phyloP scores from a whole-genome alignment of 2,888 invertebrate species.

The Dasysyrphus albostriatus region DNA sequence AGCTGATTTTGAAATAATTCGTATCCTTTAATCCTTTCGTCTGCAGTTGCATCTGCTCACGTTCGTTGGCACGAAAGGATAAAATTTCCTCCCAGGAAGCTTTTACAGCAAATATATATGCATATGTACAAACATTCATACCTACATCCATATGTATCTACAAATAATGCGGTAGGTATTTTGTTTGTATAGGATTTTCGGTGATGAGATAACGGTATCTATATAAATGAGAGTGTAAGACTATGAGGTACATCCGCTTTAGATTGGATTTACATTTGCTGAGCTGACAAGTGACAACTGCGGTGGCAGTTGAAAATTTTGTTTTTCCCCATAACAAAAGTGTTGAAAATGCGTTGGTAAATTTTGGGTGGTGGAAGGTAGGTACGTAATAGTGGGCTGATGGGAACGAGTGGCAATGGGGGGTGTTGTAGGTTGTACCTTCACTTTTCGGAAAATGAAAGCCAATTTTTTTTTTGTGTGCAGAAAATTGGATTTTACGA shows the following conservation, averaged over 20 bases:
- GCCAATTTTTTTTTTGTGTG: conserved; percentile 7
- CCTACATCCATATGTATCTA: neutral
- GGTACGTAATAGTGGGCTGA: too few species aligned
- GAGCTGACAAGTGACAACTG: conserved; percentile 76
- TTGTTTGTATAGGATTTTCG: conserved; percentile 1
- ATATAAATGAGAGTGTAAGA: neutral
- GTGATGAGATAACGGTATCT: conserved; percentile 7
- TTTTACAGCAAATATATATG: neutral
- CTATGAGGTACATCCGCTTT: conserved; percentile 62
- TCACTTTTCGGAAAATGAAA: neutral
- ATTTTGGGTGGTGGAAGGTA: conserved; percentile 8
- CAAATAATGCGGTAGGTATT: conserved; percentile 41
- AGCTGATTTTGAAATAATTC: conserved; percentile 4
- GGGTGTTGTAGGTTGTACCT: neutral
- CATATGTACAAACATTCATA: neutral
- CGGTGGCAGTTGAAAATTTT: conserved; percentile 74
- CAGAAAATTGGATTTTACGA: conserved; percentile 57
- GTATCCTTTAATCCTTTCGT: conserved; percentile 40
- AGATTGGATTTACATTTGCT: conserved; percentile 76
- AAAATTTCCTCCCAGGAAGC: conserved; percentile 24
- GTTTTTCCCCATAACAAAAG: conserved; percentile 52
- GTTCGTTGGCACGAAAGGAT: conserved; percentile 6
- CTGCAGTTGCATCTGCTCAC: conserved; percentile 57
- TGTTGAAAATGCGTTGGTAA: conserved; percentile 65
- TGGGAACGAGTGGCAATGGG: too few species aligned